Evolutionary conservation across 2,113 vertebrate species (phyloP).

Genomic region (Brevimyrus niger): DNA sequence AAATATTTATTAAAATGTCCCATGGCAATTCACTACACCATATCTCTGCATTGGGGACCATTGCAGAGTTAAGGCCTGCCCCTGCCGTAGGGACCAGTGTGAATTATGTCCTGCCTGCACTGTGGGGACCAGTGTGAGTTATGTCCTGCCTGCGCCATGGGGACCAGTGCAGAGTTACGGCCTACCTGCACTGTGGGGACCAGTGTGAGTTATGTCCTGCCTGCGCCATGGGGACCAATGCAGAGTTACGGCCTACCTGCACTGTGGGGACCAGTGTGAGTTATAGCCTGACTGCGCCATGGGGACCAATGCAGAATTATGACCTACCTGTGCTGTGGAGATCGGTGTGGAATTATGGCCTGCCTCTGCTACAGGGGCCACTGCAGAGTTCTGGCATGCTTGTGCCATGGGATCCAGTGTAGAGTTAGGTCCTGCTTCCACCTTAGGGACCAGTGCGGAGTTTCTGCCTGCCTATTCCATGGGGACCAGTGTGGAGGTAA

Average conservation of each 20-base stretch:
- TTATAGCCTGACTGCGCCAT: too few species aligned
- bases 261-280: too few species aligned
- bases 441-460: background rate
- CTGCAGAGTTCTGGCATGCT: background rate
- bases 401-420: background rate
- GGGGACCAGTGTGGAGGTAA: too few species aligned
- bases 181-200: background rate
- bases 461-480: background rate
- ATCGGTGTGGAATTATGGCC: background rate
- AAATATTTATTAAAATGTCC: background rate
- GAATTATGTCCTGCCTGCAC: background rate
- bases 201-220: background rate
- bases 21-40: background rate
- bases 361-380: background rate
- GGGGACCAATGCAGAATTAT: background rate
- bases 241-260: background rate
- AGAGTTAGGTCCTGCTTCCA: background rate
- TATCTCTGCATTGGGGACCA: background rate
- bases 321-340: background rate
- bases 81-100: too few species aligned
- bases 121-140: background rate
- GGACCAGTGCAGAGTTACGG: background rate
- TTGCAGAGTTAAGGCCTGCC: background rate
- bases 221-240: background rate
- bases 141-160: background rate